phyloP scores from a whole-genome alignment of 2,113 vertebrate species.

The Philantomba maxwellii region DNA sequence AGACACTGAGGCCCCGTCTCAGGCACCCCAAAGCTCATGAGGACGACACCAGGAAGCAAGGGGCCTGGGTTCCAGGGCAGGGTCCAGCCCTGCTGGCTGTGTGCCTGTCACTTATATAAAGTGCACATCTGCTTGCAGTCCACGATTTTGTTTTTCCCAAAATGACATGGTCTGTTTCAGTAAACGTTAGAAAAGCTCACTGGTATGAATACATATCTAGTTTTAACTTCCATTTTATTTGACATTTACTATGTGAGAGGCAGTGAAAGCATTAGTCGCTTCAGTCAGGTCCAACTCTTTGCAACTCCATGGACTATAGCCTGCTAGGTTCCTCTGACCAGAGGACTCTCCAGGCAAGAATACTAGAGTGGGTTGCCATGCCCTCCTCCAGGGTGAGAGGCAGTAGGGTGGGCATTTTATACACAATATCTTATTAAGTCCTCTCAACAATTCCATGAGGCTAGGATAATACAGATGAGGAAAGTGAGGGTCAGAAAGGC shows the following conservation, averaged over 20 bases:
- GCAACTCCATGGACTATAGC: background rate
- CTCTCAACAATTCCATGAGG: background rate
- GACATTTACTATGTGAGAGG: background rate
- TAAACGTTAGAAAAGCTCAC: background rate
- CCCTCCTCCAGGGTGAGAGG: background rate
- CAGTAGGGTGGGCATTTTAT: background rate
- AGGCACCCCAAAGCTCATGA: background rate
- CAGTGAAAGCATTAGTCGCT: background rate
- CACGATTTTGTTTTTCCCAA: background rate
- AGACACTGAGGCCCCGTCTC: background rate
- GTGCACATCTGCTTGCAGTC: background rate
- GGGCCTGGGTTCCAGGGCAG: background rate
- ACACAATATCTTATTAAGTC: background rate
- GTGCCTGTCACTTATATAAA: background rate
- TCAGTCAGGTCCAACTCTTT: background rate
- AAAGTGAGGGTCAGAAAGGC: background rate
- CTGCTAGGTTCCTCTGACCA: background rate
- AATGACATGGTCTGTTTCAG: background rate
- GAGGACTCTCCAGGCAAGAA: background rate
- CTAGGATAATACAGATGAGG: background rate
- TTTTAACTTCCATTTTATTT: background rate
- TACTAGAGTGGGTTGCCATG: background rate
- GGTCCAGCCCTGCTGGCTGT: background rate
- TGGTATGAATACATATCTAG: background rate
- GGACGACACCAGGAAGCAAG: background rate